A percentile compares a stretch with the other conserved stretches of the same genome.
These are phyloP conservation scores for Centruroides sculpturatus DNA, from an alignment of 1,140 invertebrate species.

Conservation along the genomic window DNA sequence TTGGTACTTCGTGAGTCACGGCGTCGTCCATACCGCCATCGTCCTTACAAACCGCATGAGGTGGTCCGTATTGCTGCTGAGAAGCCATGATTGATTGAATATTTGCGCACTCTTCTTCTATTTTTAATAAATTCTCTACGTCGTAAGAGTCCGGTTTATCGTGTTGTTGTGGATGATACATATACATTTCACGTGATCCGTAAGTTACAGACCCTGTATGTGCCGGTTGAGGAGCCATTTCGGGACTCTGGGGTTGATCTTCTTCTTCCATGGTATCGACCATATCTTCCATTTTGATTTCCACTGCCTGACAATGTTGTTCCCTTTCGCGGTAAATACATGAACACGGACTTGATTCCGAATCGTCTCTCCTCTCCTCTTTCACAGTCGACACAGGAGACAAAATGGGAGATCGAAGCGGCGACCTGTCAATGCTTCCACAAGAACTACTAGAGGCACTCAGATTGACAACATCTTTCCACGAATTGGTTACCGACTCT, in stretches of 20 bases:
- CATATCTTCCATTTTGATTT: background rate
- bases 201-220: no score
- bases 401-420: conserved; percentile 6
- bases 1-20: background rate
- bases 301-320: background rate
- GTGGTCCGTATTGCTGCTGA: background rate
- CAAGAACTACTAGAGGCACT: conserved; percentile 27
- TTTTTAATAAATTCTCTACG: conserved; percentile 36
- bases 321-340: background rate
- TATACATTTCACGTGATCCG: background rate
- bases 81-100: conserved; percentile 23
- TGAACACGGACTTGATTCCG: conserved; percentile 4
- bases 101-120: conserved; percentile 36
- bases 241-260: background rate
- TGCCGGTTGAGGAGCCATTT: background rate
- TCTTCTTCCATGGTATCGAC: background rate
- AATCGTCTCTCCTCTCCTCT: conserved; percentile 2
- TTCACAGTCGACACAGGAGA: background rate
- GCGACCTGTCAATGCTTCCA: conserved; percentile 9
- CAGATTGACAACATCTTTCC: conserved; percentile 50
- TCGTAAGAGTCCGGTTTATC: conserved; percentile 23
- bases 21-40: no score
- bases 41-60: no score
- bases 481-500: conserved; percentile 13
- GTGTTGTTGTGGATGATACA: background rate